Evolutionary conservation across 2,888 invertebrate species (phyloP), one percentile per base, ranked within the genome.

Genomic region (Patella depressa): DNA sequence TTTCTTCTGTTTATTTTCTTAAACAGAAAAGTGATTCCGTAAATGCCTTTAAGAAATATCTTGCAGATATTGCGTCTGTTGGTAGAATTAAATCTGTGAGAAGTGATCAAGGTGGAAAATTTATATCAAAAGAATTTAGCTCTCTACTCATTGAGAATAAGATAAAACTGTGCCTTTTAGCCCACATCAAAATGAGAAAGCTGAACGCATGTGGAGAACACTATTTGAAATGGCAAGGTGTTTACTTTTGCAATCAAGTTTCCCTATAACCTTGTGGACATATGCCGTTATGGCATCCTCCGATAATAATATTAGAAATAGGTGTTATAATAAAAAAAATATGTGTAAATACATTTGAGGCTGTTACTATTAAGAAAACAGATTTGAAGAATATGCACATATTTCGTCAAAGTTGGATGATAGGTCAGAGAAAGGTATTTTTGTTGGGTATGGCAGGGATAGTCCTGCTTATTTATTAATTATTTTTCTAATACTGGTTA

Each of bases 151-250:
- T 29, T 57, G 29, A 73, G 7, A 29, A 78, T 53, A 69, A 72
- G 53, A 78, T 78, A 24, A 74, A 45, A 72, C 79, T 34, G 76
- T 78, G 4, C 80, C 80, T n/a, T 76, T 73, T 72, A 79, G 76
- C 19, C 79, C 78, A 17, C 80, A 80, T 70, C 80, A 79, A 34
- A 82, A 82, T 80, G 79, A 81, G 24, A 80, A 76, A 19, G 81
- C 75, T 14, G 83, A 83, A 59, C 69, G 80, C 24, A 34, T 69
- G 3, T 79, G 83, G 83, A 45, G 80, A 17, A 75, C 79, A 24
- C 24, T 83, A 19, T 81, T 81, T 71, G 79, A 83, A 45, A 83
- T 79, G 80, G 78, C 69, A n/a, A 74, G 80, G 76, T 81, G 79
- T 70, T 65, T 83, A 71, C 53, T 81, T 17, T 34, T 78, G 34